Evolutionary conservation across 2,888 invertebrate species (phyloP).

Genomic region (Pandemis cinnamomeana): DNA sequence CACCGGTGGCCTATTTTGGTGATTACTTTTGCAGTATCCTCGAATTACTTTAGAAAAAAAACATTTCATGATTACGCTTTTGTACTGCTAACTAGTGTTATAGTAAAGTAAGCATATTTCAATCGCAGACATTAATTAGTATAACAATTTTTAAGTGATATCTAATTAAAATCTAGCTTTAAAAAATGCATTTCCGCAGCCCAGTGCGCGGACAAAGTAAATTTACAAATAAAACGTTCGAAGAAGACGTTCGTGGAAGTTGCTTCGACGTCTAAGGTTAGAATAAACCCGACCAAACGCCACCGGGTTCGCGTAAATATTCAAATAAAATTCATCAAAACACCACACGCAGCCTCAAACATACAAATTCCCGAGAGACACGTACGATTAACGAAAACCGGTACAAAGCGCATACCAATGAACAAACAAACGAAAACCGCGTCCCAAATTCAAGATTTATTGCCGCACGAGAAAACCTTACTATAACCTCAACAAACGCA

Average conservation of each 20-base stretch:
- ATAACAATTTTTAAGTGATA: no score
- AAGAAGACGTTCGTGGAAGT: no score
- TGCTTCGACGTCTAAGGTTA: not conserved
- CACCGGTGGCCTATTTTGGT: slow-evolving; percentile 66
- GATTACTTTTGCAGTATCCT: slow-evolving; percentile 32
- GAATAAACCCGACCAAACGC: not conserved
- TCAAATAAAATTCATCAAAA: slow-evolving; percentile 23
- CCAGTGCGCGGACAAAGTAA: no score
- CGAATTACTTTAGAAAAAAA: slow-evolving; percentile 1
- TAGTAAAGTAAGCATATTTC: no score
- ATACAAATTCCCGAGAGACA: slow-evolving; percentile 28
- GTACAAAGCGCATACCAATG: slow-evolving; percentile 36
- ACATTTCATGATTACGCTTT: no score
- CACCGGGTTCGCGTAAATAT: slow-evolving; percentile 11
- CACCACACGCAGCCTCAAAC: slow-evolving; percentile 25
- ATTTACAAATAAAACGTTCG: no score
- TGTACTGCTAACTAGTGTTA: no score
- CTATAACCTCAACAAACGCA: slow-evolving; percentile 35
- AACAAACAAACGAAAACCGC: slow-evolving; percentile 40
- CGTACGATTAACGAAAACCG: slow-evolving; percentile 36
- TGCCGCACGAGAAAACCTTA: slow-evolving; percentile 30
- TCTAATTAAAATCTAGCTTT: no score
- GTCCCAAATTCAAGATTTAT: slow-evolving; percentile 39
- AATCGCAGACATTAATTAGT: no score
- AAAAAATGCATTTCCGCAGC: no score